These are phyloP conservation scores for Cyanoderma ruficeps DNA, from an alignment of 2,113 vertebrate genomes.

Conservation along the genomic window DNA sequence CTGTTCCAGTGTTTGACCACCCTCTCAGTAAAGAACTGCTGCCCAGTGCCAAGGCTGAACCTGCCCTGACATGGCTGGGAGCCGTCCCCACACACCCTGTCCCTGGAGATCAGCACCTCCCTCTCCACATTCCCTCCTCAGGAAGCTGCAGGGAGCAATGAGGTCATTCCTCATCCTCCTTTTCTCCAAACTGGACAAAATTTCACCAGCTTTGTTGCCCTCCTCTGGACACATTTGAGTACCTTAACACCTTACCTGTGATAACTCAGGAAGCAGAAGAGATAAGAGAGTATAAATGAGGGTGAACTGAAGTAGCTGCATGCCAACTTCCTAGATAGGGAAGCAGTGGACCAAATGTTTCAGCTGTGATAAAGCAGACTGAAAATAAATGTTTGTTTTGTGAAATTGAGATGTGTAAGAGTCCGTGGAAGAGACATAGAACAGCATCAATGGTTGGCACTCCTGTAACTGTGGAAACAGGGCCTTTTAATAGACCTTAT, in stretches of 20 bases:
- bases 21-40: neutral
- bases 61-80: neutral
- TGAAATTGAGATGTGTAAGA: neutral
- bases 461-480: neutral
- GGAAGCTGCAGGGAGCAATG: neutral
- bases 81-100: neutral
- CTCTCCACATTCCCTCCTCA: neutral
- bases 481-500: neutral
- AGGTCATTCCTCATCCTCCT: neutral
- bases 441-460: neutral
- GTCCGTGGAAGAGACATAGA: neutral
- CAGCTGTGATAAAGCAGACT: neutral
- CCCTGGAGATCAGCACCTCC: neutral
- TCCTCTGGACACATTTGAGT: neutral
- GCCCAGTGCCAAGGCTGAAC: neutral
- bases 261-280: neutral
- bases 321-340: neutral
- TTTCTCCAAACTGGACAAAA: neutral
- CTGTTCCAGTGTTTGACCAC: neutral
- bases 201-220: neutral
- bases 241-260: neutral
- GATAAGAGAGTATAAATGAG: neutral
- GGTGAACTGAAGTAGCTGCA: neutral
- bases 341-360: neutral
- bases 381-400: neutral